Evolutionary conservation across 2,113 vertebrate genomes (phyloP).

Genomic region (Marmota flaviventris): DNA sequence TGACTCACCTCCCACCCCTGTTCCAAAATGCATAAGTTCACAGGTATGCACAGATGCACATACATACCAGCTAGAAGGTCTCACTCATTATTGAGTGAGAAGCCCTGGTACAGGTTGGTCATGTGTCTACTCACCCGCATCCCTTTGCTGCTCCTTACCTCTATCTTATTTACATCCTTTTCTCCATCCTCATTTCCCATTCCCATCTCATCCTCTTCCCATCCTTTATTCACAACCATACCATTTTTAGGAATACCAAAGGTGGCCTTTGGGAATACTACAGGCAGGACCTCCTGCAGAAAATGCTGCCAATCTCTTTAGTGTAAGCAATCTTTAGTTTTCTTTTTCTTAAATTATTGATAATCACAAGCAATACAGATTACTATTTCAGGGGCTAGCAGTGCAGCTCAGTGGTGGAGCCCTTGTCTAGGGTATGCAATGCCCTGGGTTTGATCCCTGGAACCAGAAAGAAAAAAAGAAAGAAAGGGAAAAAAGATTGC

Average conservation of each 20-base stretch:
- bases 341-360: conserved; percentile 8
- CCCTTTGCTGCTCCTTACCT: background rate
- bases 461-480: too few relatives aligned
- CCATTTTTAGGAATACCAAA: background rate
- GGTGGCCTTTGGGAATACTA: background rate
- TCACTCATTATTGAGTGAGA: background rate
- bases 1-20: too few relatives aligned
- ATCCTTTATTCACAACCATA: background rate
- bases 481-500: background rate
- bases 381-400: background rate
- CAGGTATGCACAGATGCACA: too few relatives aligned
- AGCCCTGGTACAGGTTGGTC: background rate
- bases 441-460: too few relatives aligned
- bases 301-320: background rate
- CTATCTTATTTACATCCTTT: background rate
- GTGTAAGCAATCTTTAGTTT: background rate
- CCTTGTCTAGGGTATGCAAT: background rate
- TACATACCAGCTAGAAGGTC: too few relatives aligned
- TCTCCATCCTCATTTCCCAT: background rate
- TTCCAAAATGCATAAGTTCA: too few relatives aligned
- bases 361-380: conserved; percentile 34
- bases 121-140: background rate
- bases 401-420: too few relatives aligned
- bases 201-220: background rate
- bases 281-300: background rate